Conservation (phyloP, 2,113 vertebrate species). For the Pollachius pollachius region DNA sequence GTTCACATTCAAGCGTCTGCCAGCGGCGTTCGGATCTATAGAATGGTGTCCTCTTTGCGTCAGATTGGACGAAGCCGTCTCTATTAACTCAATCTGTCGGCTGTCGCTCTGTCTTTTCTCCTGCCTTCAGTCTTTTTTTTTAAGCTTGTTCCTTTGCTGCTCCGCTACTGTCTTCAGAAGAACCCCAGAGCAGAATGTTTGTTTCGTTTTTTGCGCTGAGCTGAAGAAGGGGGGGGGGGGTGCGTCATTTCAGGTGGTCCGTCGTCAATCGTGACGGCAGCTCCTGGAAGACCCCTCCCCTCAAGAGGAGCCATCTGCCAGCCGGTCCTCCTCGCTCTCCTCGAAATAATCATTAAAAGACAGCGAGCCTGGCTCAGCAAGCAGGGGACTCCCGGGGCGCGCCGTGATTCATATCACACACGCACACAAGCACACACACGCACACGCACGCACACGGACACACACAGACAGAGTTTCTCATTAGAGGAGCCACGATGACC, state of each 20-base stretch:
- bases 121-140: neutral
- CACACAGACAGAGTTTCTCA: slow-evolving; percentile 51
- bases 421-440: neutral
- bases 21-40: too few species aligned
- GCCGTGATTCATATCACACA: slow-evolving; percentile 47
- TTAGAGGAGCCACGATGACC: slow-evolving; percentile 48
- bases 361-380: slow-evolving; percentile 24
- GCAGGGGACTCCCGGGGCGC: slow-evolving; percentile 18
- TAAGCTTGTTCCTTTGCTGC: slow-evolving; percentile 3
- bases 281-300: slow-evolving; percentile 47
- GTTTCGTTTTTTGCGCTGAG: neutral
- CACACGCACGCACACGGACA: slow-evolving; percentile 5
- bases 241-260: slow-evolving; percentile 44
- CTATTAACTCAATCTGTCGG: neutral
- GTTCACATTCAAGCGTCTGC: too few species aligned
- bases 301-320: slow-evolving; percentile 64
- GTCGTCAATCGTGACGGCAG: slow-evolving; percentile 54
- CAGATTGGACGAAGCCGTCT: too few species aligned
- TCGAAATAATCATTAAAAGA: slow-evolving; percentile 59
- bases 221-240: slow-evolving; percentile 12
- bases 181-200: neutral
- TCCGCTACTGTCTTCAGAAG: neutral
- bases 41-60: too few species aligned
- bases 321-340: slow-evolving; percentile 23
- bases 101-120: neutral